Conservation (phyloP, 2,888 invertebrate species). For the Cerceris rybyensis region DNA sequence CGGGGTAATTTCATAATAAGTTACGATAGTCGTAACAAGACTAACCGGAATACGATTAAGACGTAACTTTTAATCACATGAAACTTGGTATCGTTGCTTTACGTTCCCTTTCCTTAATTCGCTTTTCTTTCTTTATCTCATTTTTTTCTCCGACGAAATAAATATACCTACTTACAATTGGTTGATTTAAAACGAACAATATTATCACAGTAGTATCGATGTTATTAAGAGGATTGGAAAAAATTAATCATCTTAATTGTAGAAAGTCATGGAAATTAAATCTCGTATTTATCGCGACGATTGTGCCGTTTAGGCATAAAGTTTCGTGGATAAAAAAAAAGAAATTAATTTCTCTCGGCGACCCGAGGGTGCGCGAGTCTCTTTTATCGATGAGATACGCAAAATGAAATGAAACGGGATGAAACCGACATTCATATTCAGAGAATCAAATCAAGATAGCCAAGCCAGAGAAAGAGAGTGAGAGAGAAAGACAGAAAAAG, state of each 20-base stretch:
- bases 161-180: too few relatives aligned
- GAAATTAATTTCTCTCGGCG: not conserved
- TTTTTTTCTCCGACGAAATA: not conserved
- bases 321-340: not conserved
- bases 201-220: too few relatives aligned
- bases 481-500: too few relatives aligned
- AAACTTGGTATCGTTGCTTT: not conserved
- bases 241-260: too few relatives aligned
- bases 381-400: slow-evolving; percentile 10
- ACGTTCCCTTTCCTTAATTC: too few relatives aligned
- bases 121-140: not conserved
- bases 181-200: too few relatives aligned
- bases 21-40: slow-evolving; percentile 61
- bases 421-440: slow-evolving; percentile 16
- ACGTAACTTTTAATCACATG: slow-evolving; percentile 9
- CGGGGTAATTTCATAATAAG: slow-evolving; percentile 70
- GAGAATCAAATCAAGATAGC: slow-evolving; percentile 17
- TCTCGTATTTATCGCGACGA: not conserved
- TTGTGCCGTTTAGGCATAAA: not conserved
- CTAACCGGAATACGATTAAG: slow-evolving; percentile 50
- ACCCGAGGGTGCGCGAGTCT: not conserved
- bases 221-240: too few relatives aligned
- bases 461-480: not conserved
- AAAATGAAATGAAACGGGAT: slow-evolving; percentile 7
- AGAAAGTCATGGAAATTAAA: too few relatives aligned